Percentiles rank a stretch among this genome's conserved stretches.
These are phyloP conservation scores for Acromyrmex echinatior DNA, from an alignment of 1,140 invertebrate species.

Conservation along the genomic window DNA sequence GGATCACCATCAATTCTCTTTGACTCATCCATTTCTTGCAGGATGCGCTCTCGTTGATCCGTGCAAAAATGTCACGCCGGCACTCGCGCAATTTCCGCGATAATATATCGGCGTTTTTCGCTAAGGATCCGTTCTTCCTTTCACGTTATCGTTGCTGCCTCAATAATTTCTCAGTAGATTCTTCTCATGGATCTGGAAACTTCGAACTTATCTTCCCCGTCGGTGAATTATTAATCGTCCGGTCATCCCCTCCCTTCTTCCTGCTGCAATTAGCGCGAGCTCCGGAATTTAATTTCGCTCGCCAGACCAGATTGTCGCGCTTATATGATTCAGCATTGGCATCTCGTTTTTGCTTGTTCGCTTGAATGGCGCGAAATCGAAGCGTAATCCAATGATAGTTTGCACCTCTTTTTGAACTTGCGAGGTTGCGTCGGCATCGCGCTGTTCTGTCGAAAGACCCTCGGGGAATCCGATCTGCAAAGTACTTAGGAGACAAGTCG, in stretches of 20 bases:
- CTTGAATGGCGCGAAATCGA: slow-evolving; percentile 33
- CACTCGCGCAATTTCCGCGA: slow-evolving; percentile 53
- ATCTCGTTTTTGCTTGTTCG: slow-evolving; percentile 29
- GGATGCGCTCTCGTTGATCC: slow-evolving; percentile 39
- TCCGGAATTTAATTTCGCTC: slow-evolving; percentile 71
- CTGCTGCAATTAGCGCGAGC: slow-evolving; percentile 60
- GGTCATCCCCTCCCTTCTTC: background rate
- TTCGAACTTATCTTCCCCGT: slow-evolving; percentile 47
- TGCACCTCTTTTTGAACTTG: slow-evolving; percentile 69
- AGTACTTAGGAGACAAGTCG: slow-evolving; percentile 48
- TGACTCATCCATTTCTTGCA: slow-evolving; percentile 47
- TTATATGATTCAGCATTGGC: slow-evolving; percentile 52
- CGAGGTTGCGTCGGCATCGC: slow-evolving; percentile 27
- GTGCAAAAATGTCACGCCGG: slow-evolving; percentile 43
- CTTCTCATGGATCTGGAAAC: slow-evolving; percentile 53
- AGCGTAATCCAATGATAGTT: slow-evolving; percentile 68
- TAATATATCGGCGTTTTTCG: slow-evolving; percentile 50
- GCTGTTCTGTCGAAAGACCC: slow-evolving; percentile 37
- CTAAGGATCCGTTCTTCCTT: slow-evolving; percentile 7
- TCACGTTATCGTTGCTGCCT: slow-evolving; percentile 13
- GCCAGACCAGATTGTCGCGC: slow-evolving; percentile 30
- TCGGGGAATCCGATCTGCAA: slow-evolving; percentile 47
- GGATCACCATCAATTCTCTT: slow-evolving; percentile 33
- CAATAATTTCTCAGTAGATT: slow-evolving; percentile 64
- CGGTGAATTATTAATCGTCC: slow-evolving; percentile 70